Percentiles rank a stretch among this genome's conserved stretches.
Conservation (phyloP, 2,888 invertebrate genomes). For the Amblyjoppa proteus region DNA sequence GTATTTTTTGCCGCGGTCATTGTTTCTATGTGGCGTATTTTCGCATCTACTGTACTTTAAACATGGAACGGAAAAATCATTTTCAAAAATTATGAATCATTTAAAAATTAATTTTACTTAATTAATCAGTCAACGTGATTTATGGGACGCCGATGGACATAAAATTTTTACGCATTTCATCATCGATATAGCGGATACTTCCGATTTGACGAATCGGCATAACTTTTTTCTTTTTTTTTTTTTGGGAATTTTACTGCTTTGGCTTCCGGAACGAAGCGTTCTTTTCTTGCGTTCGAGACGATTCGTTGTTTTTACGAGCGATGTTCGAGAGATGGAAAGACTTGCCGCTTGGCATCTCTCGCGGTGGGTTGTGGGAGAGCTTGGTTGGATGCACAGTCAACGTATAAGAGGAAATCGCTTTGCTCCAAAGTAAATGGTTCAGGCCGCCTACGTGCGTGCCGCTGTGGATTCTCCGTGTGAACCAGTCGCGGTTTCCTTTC, state of each 20-base stretch:
- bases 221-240: neutral
- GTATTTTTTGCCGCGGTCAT: too few relatives aligned
- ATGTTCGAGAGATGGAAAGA: conserved; percentile 22
- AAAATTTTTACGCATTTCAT: neutral
- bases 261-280: conserved; percentile 39
- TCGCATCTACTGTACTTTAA: too few relatives aligned
- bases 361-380: conserved; percentile 76
- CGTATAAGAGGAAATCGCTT: conserved; percentile 81
- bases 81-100: neutral
- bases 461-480: conserved; percentile 78
- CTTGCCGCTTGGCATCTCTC: conserved; percentile 20
- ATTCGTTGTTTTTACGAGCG: conserved; percentile 41
- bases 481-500: conserved; percentile 82
- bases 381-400: conserved; percentile 58
- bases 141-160: neutral
- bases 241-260: conserved; percentile 16
- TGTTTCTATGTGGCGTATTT: too few relatives aligned
- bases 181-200: conserved; percentile 5
- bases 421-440: conserved; percentile 80
- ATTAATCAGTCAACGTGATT: neutral
- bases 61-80: too few relatives aligned
- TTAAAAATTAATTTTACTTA: neutral
- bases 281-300: conserved; percentile 12
- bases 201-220: conserved; percentile 10
- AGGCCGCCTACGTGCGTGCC: conserved; percentile 76